A percentile compares a stretch with the other conserved stretches of the same genome.
These are phyloP conservation scores for Eurystomus glaucurus DNA, from an alignment of 2,797 vertebrate species.

Conservation along the genomic window DNA sequence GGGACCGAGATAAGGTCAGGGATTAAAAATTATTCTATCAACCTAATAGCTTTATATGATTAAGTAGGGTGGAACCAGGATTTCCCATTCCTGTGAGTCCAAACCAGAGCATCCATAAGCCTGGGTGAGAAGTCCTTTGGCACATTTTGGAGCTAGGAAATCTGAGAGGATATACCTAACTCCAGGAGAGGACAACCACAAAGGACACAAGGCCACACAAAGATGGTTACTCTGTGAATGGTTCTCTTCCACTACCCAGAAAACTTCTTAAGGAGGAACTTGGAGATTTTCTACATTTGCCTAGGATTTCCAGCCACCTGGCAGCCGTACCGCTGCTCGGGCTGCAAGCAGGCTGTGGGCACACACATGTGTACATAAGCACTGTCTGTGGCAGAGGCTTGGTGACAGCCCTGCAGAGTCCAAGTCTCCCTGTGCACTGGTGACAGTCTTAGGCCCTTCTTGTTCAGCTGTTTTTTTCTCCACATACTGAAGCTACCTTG, in stretches of 20 bases:
- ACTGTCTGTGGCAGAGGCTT: neutral
- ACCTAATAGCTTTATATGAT: neutral
- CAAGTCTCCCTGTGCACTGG: neutral
- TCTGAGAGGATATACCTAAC: neutral
- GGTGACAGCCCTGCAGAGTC: neutral
- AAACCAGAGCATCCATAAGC: neutral
- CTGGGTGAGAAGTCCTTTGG: neutral
- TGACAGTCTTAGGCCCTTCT: neutral
- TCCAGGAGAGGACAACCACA: neutral
- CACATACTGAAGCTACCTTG: neutral
- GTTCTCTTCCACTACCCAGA: neutral
- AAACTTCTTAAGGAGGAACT: neutral
- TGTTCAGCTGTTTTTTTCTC: neutral
- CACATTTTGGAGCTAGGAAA: neutral
- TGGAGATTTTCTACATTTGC: neutral
- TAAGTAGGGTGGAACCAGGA: neutral
- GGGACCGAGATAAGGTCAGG: rapidly evolving
- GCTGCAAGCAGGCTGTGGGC: neutral
- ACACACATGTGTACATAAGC: rapidly evolving
- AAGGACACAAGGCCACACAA: rapidly evolving
- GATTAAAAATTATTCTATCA: neutral
- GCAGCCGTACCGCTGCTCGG: neutral
- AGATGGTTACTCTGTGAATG: neutral
- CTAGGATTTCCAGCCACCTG: neutral
- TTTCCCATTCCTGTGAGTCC: neutral